Evolutionary conservation across 2,113 vertebrate species (phyloP), one percentile per base, ranked within the genome.

Genomic region (Aptenodytes patagonicus): DNA sequence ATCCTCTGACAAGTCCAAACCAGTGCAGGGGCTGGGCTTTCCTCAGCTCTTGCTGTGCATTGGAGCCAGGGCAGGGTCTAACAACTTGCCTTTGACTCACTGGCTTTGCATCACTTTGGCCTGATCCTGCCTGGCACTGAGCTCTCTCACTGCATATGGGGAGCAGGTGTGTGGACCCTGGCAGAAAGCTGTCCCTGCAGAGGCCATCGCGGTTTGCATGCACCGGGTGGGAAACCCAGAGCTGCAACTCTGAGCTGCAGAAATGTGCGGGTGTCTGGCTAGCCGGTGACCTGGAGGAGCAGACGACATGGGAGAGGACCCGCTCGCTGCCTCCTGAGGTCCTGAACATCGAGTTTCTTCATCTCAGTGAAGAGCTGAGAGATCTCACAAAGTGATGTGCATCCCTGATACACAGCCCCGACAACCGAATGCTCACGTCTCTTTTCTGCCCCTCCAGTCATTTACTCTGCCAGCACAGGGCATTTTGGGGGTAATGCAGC

Each of bases 241-340:
- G 68, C 55, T 70, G 72, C 46, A 73, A 83, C 20, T 24, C 42
- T 14, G n/a, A 83, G 64, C 42, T 87, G 54, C 79, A 38, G 61
- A 75, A 51, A 17, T 1, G 3, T 29, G 7, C 6, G 17, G 26
- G 7, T 58, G 38, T 29, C 22, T 0, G 0, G 40, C 17, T 36
- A 47, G 64, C 4, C 0, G 0, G 46, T 46, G 57, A 49, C 4
- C 2, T 13, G 49, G 26, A 52, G 42, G 60, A 66, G 1, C 8
- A 61, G 62, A 5, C 16, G 22, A 46, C 46, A 44, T 2, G 0
- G 36, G 17, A 69, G 28, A 83, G 54, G 44, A 82, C 36, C 32
- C 20, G 8, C 26, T 40, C 1, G 1, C 55, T 79, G 42, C 31
- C n/a, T 78, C 60, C 76, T 16, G 8, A 28, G 38, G 18, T 69